Evolutionary conservation across 2,797 vertebrate species (phyloP), one percentile per base, ranked within the genome.

Genomic region (Notolepis coatsorum): DNA sequence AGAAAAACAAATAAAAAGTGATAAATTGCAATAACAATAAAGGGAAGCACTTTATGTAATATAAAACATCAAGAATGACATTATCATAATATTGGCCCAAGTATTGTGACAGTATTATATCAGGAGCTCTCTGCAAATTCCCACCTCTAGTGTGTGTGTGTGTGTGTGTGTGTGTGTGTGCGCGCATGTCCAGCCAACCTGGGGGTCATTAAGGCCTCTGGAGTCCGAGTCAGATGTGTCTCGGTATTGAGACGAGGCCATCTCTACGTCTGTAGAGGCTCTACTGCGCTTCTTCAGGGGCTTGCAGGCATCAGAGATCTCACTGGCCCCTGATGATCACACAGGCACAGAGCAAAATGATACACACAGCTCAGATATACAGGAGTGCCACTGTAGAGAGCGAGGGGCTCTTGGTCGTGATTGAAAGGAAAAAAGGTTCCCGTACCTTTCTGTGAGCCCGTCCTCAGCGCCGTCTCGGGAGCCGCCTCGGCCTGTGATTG

Each of bases 301-400:
- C 63, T 99, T 99, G 86, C 98, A 99, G 23, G 97, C 96, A 79
- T 99, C 98, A 13, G 97, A 99, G 91, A 99, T 99, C 91, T 99
- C 97, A 85, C 98, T 99, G 89, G 97, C 98, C 90, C 97, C 98
- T 99, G 81, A 61, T 1, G 1, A 59, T 25, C 3, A 58, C 23
- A 23, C 0, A 13, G 5, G 4, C 18, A 3, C 5, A 17, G 1
- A 24, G 5, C 24, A 37, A n/a, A 12, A 27, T 15, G 3, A 38
- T 4, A 52, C 10, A 46, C 0, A 3, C 45, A 38, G 25, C 37
- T 24, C 1, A 27, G 20, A 46, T 20, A 27, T 0, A 57, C 48
- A 21, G 20, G 58, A 7, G 4, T 64, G 24, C 5, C 6, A 18
- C 0, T 2, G 7, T 3, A 49, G 7, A 41, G 7, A 7, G 48